These are phyloP conservation scores for Pongo pygmaeus DNA, from an alignment of 2,113 vertebrate genomes.

Conservation along the genomic window DNA sequence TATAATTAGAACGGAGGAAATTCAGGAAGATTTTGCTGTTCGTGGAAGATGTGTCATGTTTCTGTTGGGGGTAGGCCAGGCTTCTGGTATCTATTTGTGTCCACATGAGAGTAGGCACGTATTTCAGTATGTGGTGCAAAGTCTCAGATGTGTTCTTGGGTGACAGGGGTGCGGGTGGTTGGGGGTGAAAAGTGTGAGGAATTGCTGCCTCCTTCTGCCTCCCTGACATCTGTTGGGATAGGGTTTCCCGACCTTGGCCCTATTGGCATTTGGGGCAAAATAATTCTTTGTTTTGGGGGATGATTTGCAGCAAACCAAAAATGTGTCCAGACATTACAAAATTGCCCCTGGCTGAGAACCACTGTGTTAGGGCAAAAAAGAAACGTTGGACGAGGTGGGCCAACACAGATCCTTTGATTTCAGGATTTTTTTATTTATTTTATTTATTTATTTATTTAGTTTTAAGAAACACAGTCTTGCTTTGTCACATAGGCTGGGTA, in stretches of 20 bases:
- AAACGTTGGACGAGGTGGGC: background rate
- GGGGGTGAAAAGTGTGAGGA: background rate
- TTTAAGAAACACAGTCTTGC: too few relatives aligned
- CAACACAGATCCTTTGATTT: background rate
- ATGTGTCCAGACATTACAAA: background rate
- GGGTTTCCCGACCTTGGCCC: background rate
- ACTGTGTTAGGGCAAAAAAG: background rate
- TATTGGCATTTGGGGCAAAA: background rate
- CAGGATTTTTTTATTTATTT: background rate
- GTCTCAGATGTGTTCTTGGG: background rate
- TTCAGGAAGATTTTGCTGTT: background rate
- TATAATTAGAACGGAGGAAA: background rate
- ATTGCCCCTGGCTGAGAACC: background rate
- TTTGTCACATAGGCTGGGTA: too few relatives aligned
- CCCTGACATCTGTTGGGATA: background rate
- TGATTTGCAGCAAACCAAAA: background rate
- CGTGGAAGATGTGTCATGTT: background rate
- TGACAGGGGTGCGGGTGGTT: too few relatives aligned
- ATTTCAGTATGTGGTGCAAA: too few relatives aligned
- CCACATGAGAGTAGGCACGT: fast-evolving
- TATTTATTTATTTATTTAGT: too few relatives aligned
- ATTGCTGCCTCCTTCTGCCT: background rate
- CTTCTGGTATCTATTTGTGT: background rate
- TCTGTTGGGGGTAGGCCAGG: background rate
- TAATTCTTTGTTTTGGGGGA: background rate